phyloP scores from a whole-genome alignment of 2,797 vertebrate species.

The Dromococcyx pavoninus region DNA sequence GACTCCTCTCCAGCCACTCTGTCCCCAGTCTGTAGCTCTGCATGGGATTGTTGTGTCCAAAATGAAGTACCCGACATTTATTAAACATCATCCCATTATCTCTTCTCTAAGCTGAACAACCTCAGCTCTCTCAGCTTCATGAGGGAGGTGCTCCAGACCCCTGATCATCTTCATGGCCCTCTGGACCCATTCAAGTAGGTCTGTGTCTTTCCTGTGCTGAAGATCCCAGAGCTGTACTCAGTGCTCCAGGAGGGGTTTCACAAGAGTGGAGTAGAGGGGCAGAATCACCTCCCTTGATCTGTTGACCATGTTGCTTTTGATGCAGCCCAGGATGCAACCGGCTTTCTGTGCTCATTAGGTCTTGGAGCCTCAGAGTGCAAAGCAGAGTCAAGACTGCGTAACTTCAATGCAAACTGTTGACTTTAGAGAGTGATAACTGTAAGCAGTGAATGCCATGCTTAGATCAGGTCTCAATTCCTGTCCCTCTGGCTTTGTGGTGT shows the following conservation, averaged over 20 bases:
- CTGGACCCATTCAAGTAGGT: accelerated
- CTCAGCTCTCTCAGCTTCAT: not conserved
- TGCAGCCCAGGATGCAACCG: accelerated
- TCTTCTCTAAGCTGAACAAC: not conserved
- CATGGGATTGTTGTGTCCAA: too few species aligned
- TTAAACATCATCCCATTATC: too few species aligned
- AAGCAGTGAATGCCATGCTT: not conserved
- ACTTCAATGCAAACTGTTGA: not conserved
- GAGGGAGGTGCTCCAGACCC: not conserved
- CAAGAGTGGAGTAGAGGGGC: accelerated
- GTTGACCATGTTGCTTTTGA: accelerated
- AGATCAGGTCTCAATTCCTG: not conserved
- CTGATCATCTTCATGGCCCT: accelerated
- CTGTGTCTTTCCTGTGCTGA: accelerated
- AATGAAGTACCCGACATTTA: too few species aligned
- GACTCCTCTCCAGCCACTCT: too few species aligned
- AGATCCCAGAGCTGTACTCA: accelerated
- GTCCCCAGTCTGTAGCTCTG: too few species aligned
- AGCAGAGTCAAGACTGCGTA: not conserved
- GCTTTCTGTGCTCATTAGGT: not conserved
- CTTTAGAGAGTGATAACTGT: not conserved
- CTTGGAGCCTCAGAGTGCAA: not conserved
- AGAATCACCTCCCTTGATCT: accelerated
- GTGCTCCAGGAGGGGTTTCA: not conserved
- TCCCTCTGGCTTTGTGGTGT: not conserved